Base-by-base conservation (phyloP, 2,113 vertebrate species). In the Psephotus haematonotus region DNA sequence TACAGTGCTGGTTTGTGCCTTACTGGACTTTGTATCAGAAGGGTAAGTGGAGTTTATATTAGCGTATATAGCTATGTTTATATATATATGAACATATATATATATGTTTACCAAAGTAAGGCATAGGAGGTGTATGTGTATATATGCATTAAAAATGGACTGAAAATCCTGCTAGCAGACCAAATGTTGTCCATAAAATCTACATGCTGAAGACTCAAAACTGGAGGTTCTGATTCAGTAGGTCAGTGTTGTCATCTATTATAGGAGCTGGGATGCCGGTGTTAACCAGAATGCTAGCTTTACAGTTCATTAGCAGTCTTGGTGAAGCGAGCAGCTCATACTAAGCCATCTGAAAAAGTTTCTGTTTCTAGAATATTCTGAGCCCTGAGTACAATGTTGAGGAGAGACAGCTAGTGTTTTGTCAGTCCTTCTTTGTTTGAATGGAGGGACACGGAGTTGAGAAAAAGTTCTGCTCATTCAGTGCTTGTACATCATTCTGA, bases 221-320 rank as follows among this genome's bases (percentile, higher is more conserved):
- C 4, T 2, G 3, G 47, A 94, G 57, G 46, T 84, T 86, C 78
- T 90, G 39, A 74, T 78, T 75, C 60, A 80, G 62, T 93, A 81
- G 86, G 8, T 82, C 55, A 59, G 28, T 68, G 35, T 70, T 69
- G 50, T 63, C 67, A 37, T 93, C 39, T 78, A 4, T 88, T 93
- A 52, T 47, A 43, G 31, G 86, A 86, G 27, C 74, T 92, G 74
- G 71, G 46, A 94, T 91, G 70, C 76, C 37, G 8, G 6, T 97
- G 81, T 78, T 96, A 96, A 97, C 93, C 84, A 76, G 91, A 96
- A 85, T 96, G 88, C 92, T 98, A 68, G 64, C 70, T 97, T 97
- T 97, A 92, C 68, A 96, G 88, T 93, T 96, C 92, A 82, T 97
- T 96, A 91, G 12, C n/a, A 85, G 35, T 69, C 75, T 74, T 94